Percentiles rank a stretch among this genome's conserved stretches.
Evolutionary conservation across 2,113 vertebrate genomes (phyloP).

Genomic region (Rhynchomys soricoides): DNA sequence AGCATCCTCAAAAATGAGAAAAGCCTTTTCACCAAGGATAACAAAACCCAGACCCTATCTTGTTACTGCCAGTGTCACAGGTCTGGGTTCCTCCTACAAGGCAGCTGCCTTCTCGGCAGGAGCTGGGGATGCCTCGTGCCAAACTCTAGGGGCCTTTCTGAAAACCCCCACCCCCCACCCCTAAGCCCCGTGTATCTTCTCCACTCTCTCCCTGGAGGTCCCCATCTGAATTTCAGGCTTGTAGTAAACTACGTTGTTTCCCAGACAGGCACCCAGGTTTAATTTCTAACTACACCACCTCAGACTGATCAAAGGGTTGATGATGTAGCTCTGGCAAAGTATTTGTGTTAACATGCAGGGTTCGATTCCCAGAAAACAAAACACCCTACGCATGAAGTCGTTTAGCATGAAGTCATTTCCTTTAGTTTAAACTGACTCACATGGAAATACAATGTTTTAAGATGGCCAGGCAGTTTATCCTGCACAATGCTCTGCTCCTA

Average conservation of each 20-base stretch:
- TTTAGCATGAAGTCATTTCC: neutral
- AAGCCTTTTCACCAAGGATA: neutral
- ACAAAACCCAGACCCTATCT: neutral
- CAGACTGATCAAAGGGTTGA: neutral
- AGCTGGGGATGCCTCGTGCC: neutral
- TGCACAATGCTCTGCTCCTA: neutral
- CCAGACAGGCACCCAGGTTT: neutral
- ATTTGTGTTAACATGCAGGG: neutral
- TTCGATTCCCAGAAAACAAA: neutral
- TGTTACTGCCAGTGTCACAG: neutral
- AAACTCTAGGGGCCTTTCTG: slow-evolving; percentile 26
- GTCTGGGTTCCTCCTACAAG: neutral
- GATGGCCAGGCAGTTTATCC: neutral
- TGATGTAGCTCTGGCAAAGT: neutral
- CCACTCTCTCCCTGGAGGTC: neutral
- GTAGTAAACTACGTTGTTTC: neutral
- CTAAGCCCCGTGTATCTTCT: neutral
- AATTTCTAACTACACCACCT: slow-evolving; percentile 30
- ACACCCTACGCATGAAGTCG: neutral
- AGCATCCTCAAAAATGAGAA: slow-evolving; percentile 10
- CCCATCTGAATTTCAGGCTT: neutral
- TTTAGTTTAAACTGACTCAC: neutral
- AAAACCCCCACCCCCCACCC: neutral
- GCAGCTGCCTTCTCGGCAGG: neutral
- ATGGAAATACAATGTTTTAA: neutral